phyloP scores from a whole-genome alignment of 2,888 invertebrate species.

The Hemaris fuciformis region DNA sequence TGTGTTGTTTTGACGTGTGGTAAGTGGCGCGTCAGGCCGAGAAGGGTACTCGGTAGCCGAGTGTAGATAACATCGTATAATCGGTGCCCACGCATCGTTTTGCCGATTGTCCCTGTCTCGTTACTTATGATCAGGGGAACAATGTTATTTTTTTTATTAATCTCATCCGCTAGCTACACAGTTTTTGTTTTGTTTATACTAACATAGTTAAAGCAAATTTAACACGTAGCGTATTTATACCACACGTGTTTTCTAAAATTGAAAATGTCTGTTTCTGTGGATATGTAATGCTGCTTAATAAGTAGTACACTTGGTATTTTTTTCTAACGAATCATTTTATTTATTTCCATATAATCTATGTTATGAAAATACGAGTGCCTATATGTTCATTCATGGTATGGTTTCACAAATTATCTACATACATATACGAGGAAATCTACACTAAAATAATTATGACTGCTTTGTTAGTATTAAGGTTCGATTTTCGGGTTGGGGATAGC shows the following conservation, averaged over 20 bases:
- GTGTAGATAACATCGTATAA: constrained; percentile 60
- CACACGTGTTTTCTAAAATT: constrained; percentile 3
- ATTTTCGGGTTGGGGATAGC: too few species aligned
- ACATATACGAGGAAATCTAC: too few species aligned
- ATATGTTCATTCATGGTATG: too few species aligned
- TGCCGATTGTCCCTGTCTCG: constrained; percentile 55
- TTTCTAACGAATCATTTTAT: not conserved
- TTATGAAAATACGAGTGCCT: too few species aligned
- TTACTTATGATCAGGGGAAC: constrained; percentile 59
- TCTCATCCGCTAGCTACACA: constrained; percentile 14
- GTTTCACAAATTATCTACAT: too few species aligned
- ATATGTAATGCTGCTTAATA: not conserved
- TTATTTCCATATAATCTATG: not conserved
- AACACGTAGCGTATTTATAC: not conserved
- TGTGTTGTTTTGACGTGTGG: constrained; percentile 15
- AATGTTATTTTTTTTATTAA: constrained; percentile 32
- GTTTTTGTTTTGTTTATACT: constrained; percentile 17
- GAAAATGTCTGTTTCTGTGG: not conserved
- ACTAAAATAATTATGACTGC: too few species aligned
- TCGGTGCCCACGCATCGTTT: constrained; percentile 58
- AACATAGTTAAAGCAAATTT: not conserved
- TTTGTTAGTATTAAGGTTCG: too few species aligned
- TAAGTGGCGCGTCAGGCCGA: constrained; percentile 15
- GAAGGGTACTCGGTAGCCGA: constrained; percentile 25
- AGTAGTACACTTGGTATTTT: not conserved